A percentile compares a stretch with the other conserved stretches of the same genome.
These are phyloP conservation scores for Chionomys nivalis DNA, from an alignment of 2,113 vertebrate genomes.

Conservation along the genomic window DNA sequence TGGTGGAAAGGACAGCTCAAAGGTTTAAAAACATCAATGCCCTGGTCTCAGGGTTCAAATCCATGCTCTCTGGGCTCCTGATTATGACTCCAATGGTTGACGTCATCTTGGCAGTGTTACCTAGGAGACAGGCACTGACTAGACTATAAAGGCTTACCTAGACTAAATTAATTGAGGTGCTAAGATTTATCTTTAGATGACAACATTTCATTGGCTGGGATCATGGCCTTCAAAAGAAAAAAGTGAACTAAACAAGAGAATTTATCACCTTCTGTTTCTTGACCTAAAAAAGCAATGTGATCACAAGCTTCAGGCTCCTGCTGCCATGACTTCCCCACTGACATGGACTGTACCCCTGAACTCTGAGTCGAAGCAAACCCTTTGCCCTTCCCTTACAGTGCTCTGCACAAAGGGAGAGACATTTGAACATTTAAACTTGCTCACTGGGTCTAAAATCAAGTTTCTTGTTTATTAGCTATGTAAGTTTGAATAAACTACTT, in stretches of 20 bases:
- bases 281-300: background rate
- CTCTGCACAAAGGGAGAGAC: background rate
- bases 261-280: background rate
- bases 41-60: background rate
- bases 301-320: background rate
- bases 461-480: background rate
- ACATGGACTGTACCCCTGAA: background rate
- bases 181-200: background rate
- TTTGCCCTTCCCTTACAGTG: too few species aligned
- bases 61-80: background rate
- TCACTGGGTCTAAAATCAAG: slow-evolving; percentile 9
- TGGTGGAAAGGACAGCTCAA: background rate
- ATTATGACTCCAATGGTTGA: background rate
- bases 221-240: background rate
- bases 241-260: background rate
- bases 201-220: background rate
- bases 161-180: background rate
- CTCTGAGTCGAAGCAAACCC: background rate
- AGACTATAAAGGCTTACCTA: background rate
- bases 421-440: background rate
- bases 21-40: background rate
- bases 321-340: background rate
- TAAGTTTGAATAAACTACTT: background rate
- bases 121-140: background rate
- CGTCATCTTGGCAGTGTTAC: background rate